Evolutionary conservation across 2,113 vertebrate species (phyloP), one percentile per base, ranked within the genome.

Genomic region (Prietella phreatophila): DNA sequence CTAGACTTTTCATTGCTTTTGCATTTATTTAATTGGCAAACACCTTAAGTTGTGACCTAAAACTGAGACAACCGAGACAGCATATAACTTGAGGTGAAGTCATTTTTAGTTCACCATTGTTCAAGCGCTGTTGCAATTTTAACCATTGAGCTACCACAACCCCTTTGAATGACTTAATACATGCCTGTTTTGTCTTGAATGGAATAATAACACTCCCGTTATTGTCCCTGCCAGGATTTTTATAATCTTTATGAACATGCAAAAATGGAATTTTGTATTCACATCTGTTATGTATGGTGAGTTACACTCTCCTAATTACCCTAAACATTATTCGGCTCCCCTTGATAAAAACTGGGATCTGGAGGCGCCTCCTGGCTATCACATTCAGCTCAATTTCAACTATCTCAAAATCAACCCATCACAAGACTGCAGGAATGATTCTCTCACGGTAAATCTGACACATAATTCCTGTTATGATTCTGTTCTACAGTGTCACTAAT

Each of bases 341-440:
- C 92, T 95, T 83, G 89, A 90, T 81, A 89, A 92, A 65, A 93
- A 87, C 85, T 98, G 97, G 92, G 92, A 96, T 81, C 92, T 99
- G 79, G 89, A 27, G 0, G 96, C 98, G 9, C 96, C 96, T 1
- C 65, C 92, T 8, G 97, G 98, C 22, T 97, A 95, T 88, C 93
- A 90, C 79, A 94, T 99, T 86, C 95, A 94, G 88, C 95, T 99
- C 27, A 93, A 94, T 84, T 99, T 99, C 95, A 93, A 93, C 78
- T 95, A 96, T 76, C 94, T 99, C 92, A 97, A 99, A 83, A 91
- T 99, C 78, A 97, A 98, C 86, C 94, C 96, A 0, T 98, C 97
- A 0, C 91, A 90, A 65, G 92, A 91, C 91, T 99, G 97, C 89
- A 91, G 92, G 88, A 97, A 97, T 83, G 97, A 99, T 90, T 95